Percentiles rank a stretch among this genome's conserved stretches.
Evolutionary conservation across 2,797 vertebrate genomes (phyloP).

Genomic region (Botia kubotai): DNA sequence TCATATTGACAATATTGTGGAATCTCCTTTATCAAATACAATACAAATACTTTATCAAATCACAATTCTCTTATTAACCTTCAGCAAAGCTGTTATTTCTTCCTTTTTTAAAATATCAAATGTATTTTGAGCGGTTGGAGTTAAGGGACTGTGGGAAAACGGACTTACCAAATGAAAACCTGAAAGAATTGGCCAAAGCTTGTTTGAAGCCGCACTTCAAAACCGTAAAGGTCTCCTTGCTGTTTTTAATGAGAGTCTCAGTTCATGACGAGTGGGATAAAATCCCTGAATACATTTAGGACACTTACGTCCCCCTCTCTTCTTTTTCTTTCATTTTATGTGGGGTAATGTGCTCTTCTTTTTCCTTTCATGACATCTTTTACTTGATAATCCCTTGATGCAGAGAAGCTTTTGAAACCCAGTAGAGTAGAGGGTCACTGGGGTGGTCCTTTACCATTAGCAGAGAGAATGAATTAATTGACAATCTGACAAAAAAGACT

Average conservation of each 20-base stretch:
- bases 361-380: constrained; percentile 58
- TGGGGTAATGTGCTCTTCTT: constrained; percentile 43
- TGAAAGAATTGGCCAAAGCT: constrained; percentile 38
- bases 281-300: constrained; percentile 43
- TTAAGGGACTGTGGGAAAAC: neutral
- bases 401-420: constrained; percentile 44
- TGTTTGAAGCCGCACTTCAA: constrained; percentile 48
- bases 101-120: constrained; percentile 40
- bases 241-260: constrained; percentile 52
- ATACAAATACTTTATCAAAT: too few relatives aligned
- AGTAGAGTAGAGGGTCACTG: constrained; percentile 13
- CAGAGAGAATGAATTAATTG: constrained; percentile 46
- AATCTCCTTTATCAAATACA: constrained; percentile 1
- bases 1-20: too few relatives aligned
- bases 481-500: constrained; percentile 24
- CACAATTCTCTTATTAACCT: constrained; percentile 8
- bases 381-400: constrained; percentile 58
- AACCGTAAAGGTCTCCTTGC: constrained; percentile 38
- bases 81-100: constrained; percentile 32
- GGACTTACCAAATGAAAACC: constrained; percentile 38
- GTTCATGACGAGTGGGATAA: constrained; percentile 36
- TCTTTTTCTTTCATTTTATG: constrained; percentile 3
- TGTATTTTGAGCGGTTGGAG: neutral
- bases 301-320: constrained; percentile 24
- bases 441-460: constrained; percentile 53